Evolutionary conservation across 2,888 invertebrate species (phyloP), one percentile per base, ranked within the genome.

Genomic region (Zonitis immaculata): DNA sequence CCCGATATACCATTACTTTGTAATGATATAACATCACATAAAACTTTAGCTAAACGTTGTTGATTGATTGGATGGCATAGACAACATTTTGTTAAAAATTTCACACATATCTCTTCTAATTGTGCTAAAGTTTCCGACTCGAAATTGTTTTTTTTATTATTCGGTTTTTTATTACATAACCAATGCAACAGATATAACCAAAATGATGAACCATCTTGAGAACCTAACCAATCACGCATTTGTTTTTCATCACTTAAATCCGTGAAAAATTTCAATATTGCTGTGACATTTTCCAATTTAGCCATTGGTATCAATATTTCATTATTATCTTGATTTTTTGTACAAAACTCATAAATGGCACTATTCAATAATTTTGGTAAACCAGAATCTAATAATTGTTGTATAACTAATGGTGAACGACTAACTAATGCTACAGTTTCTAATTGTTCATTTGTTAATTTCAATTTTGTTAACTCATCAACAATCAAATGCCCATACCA

Each of bases 141-240:
- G 11, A 74, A 59, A 54, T 61, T 71, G 3, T 69, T 69, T 53
- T 68, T 67, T 47, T 65, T 67, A 32, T 62, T 65, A 1, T 60
- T 59, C 0, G 71, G 70, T 47, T 70, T 69, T 49, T 70, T 82
- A 35, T 16, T 56, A 70, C 89, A 89, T 25, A 91, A 79, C 70
- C 91, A 79, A 54, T 85, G 82, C 8, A 95, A 79, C 56, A 95
- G 77, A 3, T 91, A 89, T 44, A 86, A 81, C 94, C 94, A 95
- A 77, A 94, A 95, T n/a, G 82, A 79, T 2, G 87, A 84, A 6
- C 92, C 93, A 61, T 89, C 85, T 45, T 80, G 76, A 0, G 84
- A 84, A 11, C 94, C 94, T 44, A 95, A 80, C 94, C 94, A 95
- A 74, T 91, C 90, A 61, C 91, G 86, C 79, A 94, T 86, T 59